A percentile compares a stretch with the other conserved stretches of the same genome.
These are phyloP conservation scores for Nomada ruficornis DNA, from an alignment of 2,888 invertebrate genomes.

Conservation along the genomic window DNA sequence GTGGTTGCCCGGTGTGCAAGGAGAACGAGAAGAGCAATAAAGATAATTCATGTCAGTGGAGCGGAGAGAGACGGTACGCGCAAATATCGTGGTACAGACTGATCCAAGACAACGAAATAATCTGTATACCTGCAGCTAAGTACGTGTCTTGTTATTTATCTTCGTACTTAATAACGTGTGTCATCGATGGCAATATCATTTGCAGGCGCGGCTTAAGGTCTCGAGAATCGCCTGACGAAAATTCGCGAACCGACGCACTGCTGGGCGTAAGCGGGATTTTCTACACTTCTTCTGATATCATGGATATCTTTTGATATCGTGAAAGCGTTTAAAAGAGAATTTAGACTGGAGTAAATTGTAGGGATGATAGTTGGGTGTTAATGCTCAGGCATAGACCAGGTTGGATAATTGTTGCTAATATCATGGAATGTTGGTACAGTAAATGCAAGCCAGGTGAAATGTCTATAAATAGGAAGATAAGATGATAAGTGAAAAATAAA, in stretches of 20 bases:
- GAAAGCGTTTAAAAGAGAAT: too few species aligned
- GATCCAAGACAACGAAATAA: conserved; percentile 33
- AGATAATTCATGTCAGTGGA: conserved; percentile 60
- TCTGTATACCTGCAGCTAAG: conserved; percentile 5
- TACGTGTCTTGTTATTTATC: conserved; percentile 29
- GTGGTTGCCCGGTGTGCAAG: conserved; percentile 40
- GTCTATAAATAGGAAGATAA: too few species aligned
- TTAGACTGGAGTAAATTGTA: too few species aligned
- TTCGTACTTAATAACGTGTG: conserved; percentile 27
- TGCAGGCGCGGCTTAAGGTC: conserved; percentile 4
- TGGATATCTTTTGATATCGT: too few species aligned
- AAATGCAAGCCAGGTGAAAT: too few species aligned
- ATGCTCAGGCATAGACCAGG: too few species aligned
- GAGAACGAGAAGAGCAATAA: conserved; percentile 55
- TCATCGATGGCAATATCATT: conserved; percentile 31
- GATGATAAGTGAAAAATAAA: too few species aligned
- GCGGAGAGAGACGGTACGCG: conserved; percentile 14
- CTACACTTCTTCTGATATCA: too few species aligned
- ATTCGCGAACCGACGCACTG: neutral
- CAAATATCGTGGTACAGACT: conserved; percentile 20
- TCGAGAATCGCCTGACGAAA: neutral
- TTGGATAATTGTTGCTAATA: too few species aligned
- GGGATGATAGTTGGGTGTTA: too few species aligned
- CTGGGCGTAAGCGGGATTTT: neutral
- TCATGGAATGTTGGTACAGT: too few species aligned